Percentiles rank a stretch among this genome's conserved stretches.
Evolutionary conservation across 2,888 invertebrate species (phyloP).

Genomic region (Tipula lateralis): DNA sequence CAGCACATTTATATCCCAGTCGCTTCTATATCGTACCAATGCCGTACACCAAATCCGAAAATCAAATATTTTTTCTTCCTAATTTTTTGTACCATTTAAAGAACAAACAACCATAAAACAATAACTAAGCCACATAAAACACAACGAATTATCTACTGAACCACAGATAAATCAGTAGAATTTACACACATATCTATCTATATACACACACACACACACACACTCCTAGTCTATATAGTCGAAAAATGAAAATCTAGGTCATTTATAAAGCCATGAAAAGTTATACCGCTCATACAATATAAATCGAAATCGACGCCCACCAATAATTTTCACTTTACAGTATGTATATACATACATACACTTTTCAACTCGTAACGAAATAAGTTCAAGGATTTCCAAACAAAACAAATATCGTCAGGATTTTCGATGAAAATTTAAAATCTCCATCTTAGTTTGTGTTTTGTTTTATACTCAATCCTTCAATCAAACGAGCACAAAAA

Average conservation of each 20-base stretch:
- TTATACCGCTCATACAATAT: neutral
- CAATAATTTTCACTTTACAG: slow-evolving; percentile 16
- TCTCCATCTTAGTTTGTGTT: neutral
- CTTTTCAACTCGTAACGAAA: neutral
- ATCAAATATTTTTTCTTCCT: neutral
- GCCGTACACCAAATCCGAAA: neutral
- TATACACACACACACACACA: neutral
- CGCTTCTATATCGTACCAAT: neutral
- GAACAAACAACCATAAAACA: slow-evolving; percentile 5
- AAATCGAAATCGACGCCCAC: neutral
- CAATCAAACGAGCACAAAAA: neutral
- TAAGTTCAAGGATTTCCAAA: neutral
- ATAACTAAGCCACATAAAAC: slow-evolving; percentile 9
- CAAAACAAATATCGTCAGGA: neutral
- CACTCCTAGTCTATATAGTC: neutral
- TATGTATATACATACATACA: too few species aligned
- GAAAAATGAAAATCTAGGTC: neutral
- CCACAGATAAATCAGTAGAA: neutral
- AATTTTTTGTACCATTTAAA: neutral
- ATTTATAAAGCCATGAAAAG: neutral
- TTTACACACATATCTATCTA: neutral
- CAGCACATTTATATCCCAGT: neutral
- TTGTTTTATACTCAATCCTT: neutral
- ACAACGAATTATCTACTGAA: slow-evolving; percentile 11
- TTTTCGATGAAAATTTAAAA: slow-evolving; percentile 1